Conservation (phyloP, 2,797 vertebrate species). For the Sitta carolinensis region DNA sequence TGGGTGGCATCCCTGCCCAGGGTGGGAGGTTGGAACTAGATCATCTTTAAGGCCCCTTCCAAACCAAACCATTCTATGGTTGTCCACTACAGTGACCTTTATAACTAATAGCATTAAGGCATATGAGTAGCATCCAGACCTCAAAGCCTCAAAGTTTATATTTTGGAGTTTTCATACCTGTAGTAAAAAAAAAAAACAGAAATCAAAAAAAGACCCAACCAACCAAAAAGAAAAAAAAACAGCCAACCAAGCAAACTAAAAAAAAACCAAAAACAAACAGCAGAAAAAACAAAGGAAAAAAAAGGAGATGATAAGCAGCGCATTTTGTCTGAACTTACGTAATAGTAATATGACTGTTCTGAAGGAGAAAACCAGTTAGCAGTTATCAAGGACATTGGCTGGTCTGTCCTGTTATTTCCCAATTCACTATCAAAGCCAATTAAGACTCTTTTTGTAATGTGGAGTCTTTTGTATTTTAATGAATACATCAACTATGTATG, state of each 20-base stretch:
- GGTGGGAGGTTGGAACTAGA: neutral
- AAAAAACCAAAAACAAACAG: neutral
- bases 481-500: neutral
- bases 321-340: neutral
- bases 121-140: too few species aligned
- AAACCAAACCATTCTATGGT: neutral
- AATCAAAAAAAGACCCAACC: neutral
- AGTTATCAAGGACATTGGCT: neutral
- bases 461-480: constrained; percentile 7
- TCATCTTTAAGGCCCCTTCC: neutral
- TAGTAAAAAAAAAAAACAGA: neutral
- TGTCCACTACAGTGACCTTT: neutral
- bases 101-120: neutral
- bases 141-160: too few species aligned
- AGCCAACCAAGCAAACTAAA: too few species aligned
- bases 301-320: neutral
- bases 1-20: neutral
- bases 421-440: neutral
- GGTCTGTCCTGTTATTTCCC: neutral
- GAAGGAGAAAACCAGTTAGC: neutral
- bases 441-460: neutral
- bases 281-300: neutral
- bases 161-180: neutral
- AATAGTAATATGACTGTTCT: neutral
- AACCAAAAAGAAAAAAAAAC: neutral